Conservation (phyloP, 2,888 invertebrate species). For the Diarsia brunnea region DNA sequence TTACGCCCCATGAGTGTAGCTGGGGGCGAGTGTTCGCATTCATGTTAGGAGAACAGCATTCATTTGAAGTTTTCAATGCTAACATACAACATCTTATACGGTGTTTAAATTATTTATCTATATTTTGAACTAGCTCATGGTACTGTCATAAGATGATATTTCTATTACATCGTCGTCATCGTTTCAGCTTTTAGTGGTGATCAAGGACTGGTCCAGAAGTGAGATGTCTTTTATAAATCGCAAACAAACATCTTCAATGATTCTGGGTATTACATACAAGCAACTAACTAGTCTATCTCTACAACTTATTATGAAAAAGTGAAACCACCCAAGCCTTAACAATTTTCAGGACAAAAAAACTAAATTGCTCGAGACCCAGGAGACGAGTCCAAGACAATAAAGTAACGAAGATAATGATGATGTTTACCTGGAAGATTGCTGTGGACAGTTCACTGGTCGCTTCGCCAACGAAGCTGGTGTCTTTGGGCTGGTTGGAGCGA, state of each 20-base stretch:
- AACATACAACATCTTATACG: neutral
- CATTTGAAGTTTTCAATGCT: neutral
- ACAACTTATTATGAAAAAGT: neutral
- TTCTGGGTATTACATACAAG: too few relatives aligned
- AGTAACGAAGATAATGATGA: neutral
- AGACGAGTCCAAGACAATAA: neutral
- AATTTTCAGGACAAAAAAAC: neutral
- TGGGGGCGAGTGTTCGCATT: neutral
- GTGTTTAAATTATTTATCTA: neutral
- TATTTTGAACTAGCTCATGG: neutral
- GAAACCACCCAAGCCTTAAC: neutral
- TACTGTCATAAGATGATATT: neutral
- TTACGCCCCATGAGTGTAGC: neutral
- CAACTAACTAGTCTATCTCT: too few relatives aligned
- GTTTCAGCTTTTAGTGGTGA: neutral
- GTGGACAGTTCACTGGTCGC: constrained; percentile 89
- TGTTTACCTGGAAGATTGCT: constrained; percentile 88
- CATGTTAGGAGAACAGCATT: neutral
- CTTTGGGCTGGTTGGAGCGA: constrained; percentile 79
- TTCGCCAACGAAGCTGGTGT: constrained; percentile 87
- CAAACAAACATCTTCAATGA: too few relatives aligned
- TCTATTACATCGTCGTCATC: neutral
- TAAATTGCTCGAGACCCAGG: neutral
- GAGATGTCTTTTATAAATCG: neutral
- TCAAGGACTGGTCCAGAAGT: neutral